These are phyloP conservation scores for Chionis minor DNA, from an alignment of 2,113 vertebrate genomes.

Conservation along the genomic window DNA sequence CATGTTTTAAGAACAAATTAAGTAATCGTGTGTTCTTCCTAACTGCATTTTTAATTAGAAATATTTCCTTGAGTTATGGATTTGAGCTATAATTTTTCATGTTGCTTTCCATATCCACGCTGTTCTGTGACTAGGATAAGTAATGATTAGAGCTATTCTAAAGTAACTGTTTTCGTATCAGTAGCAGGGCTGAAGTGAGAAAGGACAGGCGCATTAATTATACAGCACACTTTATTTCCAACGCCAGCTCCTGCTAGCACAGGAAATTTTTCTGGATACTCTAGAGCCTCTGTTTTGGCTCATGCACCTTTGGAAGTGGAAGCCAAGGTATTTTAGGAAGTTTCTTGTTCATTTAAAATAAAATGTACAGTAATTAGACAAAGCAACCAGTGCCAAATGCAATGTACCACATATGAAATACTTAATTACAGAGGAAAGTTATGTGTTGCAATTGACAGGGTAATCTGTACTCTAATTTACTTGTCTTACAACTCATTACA, in stretches of 20 bases:
- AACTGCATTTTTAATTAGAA: neutral
- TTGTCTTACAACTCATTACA: constrained; percentile 77
- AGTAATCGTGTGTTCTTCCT: neutral
- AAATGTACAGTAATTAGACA: neutral
- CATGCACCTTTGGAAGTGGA: neutral
- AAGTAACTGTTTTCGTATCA: constrained; percentile 41
- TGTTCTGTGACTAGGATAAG: constrained; percentile 10
- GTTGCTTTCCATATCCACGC: constrained; percentile 15
- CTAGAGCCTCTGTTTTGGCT: constrained; percentile 12
- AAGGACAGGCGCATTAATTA: constrained; percentile 28
- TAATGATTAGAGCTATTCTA: constrained; percentile 23
- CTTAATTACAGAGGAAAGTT: constrained; percentile 72
- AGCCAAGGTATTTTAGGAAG: neutral
- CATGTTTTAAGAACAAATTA: neutral
- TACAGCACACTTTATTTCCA: neutral
- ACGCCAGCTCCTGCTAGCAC: neutral
- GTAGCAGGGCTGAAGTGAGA: neutral
- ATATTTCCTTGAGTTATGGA: constrained; percentile 7
- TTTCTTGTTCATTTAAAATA: constrained; percentile 43
- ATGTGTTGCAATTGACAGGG: constrained; percentile 67
- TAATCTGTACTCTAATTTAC: constrained; percentile 76
- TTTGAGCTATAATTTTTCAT: constrained; percentile 28
- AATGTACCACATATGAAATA: constrained; percentile 20
- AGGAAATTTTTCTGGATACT: neutral
- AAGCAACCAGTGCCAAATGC: neutral